Percentiles rank a stretch among this genome's conserved stretches.
Conservation (phyloP, 2,888 invertebrate genomes). For the Perizoma affinitatum region DNA sequence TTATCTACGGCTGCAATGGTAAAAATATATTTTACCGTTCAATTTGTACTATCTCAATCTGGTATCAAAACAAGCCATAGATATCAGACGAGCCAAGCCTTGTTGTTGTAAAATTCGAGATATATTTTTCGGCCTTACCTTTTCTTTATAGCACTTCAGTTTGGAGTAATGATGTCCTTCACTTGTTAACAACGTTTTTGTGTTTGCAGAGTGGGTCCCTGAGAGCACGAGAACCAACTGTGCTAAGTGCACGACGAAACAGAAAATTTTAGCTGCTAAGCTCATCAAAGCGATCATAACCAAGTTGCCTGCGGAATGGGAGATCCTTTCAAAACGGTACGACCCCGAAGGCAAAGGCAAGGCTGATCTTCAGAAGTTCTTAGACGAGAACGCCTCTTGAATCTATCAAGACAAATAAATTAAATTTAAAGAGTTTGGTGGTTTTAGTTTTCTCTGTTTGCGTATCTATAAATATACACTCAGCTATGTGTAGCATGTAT, state of each 20-base stretch:
- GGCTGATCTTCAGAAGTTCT: slow-evolving; percentile 75
- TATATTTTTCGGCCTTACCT: slow-evolving; percentile 34
- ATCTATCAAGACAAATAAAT: no score
- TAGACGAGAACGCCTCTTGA: slow-evolving; percentile 36
- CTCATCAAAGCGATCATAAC: slow-evolving; percentile 84
- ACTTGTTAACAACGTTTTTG: slow-evolving; percentile 32
- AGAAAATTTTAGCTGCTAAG: slow-evolving; percentile 79
- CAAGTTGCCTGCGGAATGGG: slow-evolving; percentile 85
- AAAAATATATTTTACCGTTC: no score
- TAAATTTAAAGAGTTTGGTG: neutral
- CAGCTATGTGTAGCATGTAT: no score
- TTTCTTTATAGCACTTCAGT: slow-evolving; percentile 30
- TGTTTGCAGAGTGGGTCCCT: slow-evolving; percentile 51
- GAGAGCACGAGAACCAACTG: slow-evolving; percentile 68
- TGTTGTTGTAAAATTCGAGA: slow-evolving; percentile 21
- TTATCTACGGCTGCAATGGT: no score
- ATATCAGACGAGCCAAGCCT: slow-evolving; percentile 10
- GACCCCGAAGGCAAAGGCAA: slow-evolving; percentile 85
- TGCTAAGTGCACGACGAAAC: slow-evolving; percentile 85
- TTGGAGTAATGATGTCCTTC: slow-evolving; percentile 37
- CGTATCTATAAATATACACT: no score
- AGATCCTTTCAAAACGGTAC: slow-evolving; percentile 82
- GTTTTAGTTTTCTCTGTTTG: neutral
- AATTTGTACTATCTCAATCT: no score
- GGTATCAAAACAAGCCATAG: slow-evolving; percentile 8